Evolutionary conservation across 2,888 invertebrate species (phyloP), one percentile per base, ranked within the genome.

Genomic region (Drosophila nigricruria): DNA sequence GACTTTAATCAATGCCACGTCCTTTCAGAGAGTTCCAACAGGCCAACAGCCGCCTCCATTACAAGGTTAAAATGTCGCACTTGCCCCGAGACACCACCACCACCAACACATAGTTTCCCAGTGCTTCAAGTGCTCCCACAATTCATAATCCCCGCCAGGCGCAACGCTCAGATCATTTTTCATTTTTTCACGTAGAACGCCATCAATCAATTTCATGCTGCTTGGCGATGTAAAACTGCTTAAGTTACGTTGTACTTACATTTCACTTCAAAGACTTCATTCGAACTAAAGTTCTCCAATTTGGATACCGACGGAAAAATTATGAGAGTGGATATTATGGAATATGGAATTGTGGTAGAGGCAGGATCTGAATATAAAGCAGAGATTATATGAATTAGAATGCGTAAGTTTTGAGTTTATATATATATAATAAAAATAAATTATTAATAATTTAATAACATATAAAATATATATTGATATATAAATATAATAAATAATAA

Each of bases 181-280:
- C 82, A 85, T 83, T 79, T 83, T 79, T 79, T 66, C 80, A 71
- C 73, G 43, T 54, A 53, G 66, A 66, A 70, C 69, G 79, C 87
- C 84, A 85, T 85, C 89, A 85, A 85, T 85, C 84, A 85, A 85
- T 83, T 88, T 85, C 78, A 75, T 83, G 81, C 81, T 85, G 73
- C 89, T 81, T 77, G 81, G 77, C 83, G 79, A 87, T 89, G 89
- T 88, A 81, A 89, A 85, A 85, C 87, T 85, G 79, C 79, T 85
- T 81, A 79, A 85, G 73, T 85, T 85, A 69, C 88, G 84, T 79
- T 85, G 87, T 89, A 87, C 89, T 83, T 83, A 77, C 84, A 83
- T 78, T 84, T 84, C 76, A 82, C 86, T 83, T 75, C 82, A 62
- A 67, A 70, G 73, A 73, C 68, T 69, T 61, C 32, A 60, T 43